Conservation (phyloP, 2,113 vertebrate genomes). For the Pan paniscus region DNA sequence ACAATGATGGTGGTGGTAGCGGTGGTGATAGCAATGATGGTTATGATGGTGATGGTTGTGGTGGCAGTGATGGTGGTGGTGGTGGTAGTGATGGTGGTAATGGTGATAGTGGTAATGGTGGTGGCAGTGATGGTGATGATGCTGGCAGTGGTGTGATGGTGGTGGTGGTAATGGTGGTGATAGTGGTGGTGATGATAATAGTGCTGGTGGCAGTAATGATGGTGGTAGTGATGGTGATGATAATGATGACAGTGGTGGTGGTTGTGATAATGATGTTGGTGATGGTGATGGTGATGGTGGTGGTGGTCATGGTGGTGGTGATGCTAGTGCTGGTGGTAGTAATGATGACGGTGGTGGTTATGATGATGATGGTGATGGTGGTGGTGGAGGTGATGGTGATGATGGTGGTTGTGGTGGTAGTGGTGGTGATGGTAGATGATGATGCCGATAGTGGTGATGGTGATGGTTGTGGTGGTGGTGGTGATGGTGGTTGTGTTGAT, state of each 20-base stretch:
- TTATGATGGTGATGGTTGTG: too few species aligned
- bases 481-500: fast-evolving
- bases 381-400: fast-evolving
- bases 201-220: too few species aligned
- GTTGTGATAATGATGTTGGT: too few species aligned
- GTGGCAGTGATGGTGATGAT: fast-evolving
- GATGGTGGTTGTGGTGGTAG: fast-evolving
- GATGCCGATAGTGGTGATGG: fast-evolving
- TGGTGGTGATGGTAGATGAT: too few species aligned
- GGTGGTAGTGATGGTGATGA: fast-evolving
- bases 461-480: fast-evolving
- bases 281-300: fast-evolving
- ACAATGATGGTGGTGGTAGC: fast-evolving
- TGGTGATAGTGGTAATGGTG: fast-evolving
- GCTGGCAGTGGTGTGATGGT: fast-evolving
- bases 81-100: fast-evolving
- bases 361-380: fast-evolving
- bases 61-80: fast-evolving
- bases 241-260: neutral
- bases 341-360: fast-evolving
- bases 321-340: too few species aligned
- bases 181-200: fast-evolving
- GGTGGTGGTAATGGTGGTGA: fast-evolving
- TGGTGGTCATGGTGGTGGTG: fast-evolving
- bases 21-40: too few species aligned